A percentile compares a stretch with the other conserved stretches of the same genome.
Conservation (phyloP, 2,888 invertebrate species). For the Tipula helvola region DNA sequence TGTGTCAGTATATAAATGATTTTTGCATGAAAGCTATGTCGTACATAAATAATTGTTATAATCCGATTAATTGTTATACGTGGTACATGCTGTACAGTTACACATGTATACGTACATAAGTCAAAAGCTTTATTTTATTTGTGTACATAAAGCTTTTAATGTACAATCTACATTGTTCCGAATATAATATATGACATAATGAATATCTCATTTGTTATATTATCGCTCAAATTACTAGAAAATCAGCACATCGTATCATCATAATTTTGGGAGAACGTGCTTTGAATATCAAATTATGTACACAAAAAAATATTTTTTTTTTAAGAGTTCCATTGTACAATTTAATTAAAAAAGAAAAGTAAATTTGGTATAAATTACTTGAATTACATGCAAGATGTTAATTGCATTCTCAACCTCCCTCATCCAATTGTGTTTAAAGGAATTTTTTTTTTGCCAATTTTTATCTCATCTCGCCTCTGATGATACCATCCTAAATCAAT, state of each 20-base stretch:
- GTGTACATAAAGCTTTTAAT: not conserved
- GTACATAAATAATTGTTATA: not conserved
- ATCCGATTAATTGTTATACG: not conserved
- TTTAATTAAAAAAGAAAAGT: too few species aligned
- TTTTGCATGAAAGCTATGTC: not conserved
- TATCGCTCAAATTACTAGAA: not conserved
- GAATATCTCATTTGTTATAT: not conserved
- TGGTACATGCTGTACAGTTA: not conserved
- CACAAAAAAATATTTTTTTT: too few species aligned
- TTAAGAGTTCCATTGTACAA: too few species aligned
- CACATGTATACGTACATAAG: too few species aligned
- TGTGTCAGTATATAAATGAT: not conserved
- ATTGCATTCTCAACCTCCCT: too few species aligned
- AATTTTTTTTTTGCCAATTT: too few species aligned
- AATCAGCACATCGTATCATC: not conserved
- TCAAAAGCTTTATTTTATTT: too few species aligned
- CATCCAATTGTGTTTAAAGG: too few species aligned
- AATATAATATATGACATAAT: not conserved
- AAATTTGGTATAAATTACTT: too few species aligned
- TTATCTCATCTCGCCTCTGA: too few species aligned
- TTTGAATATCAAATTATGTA: not conserved
- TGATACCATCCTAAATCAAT: too few species aligned
- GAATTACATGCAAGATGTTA: too few species aligned
- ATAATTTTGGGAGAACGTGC: not conserved
- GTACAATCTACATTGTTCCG: not conserved